Evolutionary conservation across 2,888 invertebrate species (phyloP), one percentile per base, ranked within the genome.

Genomic region (Malachius bipustulatus): DNA sequence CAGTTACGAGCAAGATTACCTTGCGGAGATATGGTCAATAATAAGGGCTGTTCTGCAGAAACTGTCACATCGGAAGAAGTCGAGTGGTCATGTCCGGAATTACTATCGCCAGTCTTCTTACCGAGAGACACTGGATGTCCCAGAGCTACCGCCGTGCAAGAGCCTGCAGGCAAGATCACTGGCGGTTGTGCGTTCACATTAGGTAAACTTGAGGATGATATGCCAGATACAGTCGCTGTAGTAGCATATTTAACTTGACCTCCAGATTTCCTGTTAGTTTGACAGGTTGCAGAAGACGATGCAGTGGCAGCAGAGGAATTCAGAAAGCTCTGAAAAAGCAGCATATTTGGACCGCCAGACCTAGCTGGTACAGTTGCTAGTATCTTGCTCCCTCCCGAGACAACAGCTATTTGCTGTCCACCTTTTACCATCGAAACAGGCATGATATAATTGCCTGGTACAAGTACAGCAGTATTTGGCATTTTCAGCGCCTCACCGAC

Each of bases 391-490:
- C 76, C 74, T 43, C 78, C 77, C 3, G 79, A 78, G 3, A 80
- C 77, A 40, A 79, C 77, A 2, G 78, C 77, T 38, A 79, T 77
- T 49, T 78, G 78, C 51, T 79, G 77, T 1, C 77, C 75, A 4
- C 77, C 72, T 59, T 80, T 80, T 38, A 80, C 70, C 65, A 79
- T 70, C 2, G 77, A 77, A 46, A 79, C 75, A 1, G 80, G 80
- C 46, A 80, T 58, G 39, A 80, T 70, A 47, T 79, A 79, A 56
- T 79, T 79, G 1, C 77, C 75, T n/a, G 77, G 77, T 57, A 79
- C 76, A 27, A 80, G 56, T 4, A 80, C 76, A 2, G 78, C 75
- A 0, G 78, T 68, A 3, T 76, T 75, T 8, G 74, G 66, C 34
- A 75, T 67, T 36, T 75, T 71, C 4, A 79, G 65, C 0, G 77